phyloP scores from a whole-genome alignment of 2,113 vertebrate species.

The Damaliscus lunatus region DNA sequence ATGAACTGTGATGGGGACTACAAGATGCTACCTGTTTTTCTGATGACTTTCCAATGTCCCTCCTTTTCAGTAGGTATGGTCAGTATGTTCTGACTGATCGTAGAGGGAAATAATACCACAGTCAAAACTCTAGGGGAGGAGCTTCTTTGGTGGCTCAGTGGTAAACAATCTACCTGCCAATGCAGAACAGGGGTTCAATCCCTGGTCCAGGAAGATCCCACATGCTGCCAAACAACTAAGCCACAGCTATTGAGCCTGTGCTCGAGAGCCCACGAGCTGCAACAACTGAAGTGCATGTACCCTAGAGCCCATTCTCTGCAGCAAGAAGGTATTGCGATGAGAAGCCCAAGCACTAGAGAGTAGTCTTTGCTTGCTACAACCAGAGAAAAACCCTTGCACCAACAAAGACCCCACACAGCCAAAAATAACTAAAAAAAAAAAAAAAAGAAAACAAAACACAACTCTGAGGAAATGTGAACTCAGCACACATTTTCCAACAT shows the following conservation, averaged over 20 bases:
- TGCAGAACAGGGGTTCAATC: neutral
- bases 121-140: neutral
- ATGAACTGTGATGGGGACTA: neutral
- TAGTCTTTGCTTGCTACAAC: neutral
- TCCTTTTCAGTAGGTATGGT: neutral
- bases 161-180: neutral
- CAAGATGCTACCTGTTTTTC: neutral
- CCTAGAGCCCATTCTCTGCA: neutral
- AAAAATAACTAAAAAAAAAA: neutral
- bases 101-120: neutral
- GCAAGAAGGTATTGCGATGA: neutral
- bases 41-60: neutral
- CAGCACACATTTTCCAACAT: neutral
- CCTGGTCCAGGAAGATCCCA: neutral
- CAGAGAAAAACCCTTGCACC: neutral
- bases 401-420: neutral
- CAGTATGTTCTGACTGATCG: neutral
- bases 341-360: neutral
- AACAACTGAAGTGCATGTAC: rapidly evolving
- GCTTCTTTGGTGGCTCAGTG: neutral
- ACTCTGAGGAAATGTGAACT: neutral
- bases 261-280: neutral
- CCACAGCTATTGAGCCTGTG: neutral
- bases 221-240: neutral
- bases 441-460: neutral